Base-by-base conservation (phyloP, 2,888 invertebrate species). In the Microplitis manilae region DNA sequence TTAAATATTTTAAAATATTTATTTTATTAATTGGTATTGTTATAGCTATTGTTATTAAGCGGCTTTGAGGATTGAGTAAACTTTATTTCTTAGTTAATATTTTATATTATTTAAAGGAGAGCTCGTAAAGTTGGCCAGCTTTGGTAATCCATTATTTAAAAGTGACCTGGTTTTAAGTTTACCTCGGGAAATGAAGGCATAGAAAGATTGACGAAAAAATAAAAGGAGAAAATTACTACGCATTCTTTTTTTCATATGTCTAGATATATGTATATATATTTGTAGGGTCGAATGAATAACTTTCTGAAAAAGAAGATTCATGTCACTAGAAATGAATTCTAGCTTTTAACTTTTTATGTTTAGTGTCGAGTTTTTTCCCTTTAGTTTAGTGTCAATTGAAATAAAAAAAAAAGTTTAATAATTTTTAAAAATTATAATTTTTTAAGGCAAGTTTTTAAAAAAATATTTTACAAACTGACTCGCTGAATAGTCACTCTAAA, bases 161-260 rank as follows among this genome's bases (percentile, higher is more conserved):
- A 78, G 61, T 82, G 84, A 84, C 85, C 85, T 79, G 78, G 77
- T 83, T 85, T 80, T 73, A 41, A 50, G 39, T 68, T 79, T 62
- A 73, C 20, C 39, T 59, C 17, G 20, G 17, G n/a, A 15, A 67
- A 20, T 41, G 9, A 62, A 41, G 6, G 59, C 30, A 50, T 41
- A 73, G 59, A 73, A 68, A 73, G 8, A 68, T 61, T 15, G 13
- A 65, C 30, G 65, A n/a, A 15, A 20, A 50, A 65, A 65, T 62
- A 30, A 64, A 40, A 71, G 17, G 4, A 60, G 39, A 39, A n/a
- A 38, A 76, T 65, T 38, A 30, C 38, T 39, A 71, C 60, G 76
- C 76, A 72, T 68, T 76, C 72, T 65, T 20, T 60, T 39, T 39
- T 39, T 30, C 30, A 30, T 30, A 30, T 30, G 30, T 30, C 30